Base-by-base conservation (phyloP, 2,797 vertebrate genomes). In the Adelosebastes latens region DNA sequence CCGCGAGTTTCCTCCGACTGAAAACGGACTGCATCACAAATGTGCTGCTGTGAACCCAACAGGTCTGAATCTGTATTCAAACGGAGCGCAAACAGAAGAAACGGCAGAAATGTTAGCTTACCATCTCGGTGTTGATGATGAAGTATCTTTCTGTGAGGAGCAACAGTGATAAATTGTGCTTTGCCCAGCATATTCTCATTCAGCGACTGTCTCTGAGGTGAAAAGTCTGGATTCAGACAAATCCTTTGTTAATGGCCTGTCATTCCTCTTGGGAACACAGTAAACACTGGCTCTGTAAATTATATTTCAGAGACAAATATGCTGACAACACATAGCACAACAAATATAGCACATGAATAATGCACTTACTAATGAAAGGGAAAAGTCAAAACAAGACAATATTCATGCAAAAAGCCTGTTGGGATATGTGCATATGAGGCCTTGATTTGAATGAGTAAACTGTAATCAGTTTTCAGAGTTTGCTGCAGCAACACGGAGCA, bases 221-320 rank as follows among this genome's bases (percentile, higher is more conserved):
- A 92, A 89, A 89, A 85, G 73, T 88, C 81, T 83, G 75, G 80
- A 87, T 85, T 88, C 83, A 85, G 73, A 91, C 81, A 93, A 93
- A 92, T 88, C 84, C 82, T 81, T 69, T 75, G 80, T 83, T 91
- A 91, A 95, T 92, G 88, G 81, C 75, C 86, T 86, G 85, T 84
- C 92, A 86, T 81, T 89, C 61, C 85, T 84, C 60, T 24, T 61
- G 80, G 84, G 82, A 88, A 83, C 39, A 75, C 58, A 83, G 74
- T 77, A 83, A 91, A 92, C 81, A 83, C 36, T 59, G 75, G 67
- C 77, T 89, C 76, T 68, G 88, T 88, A 88, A 93, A 88, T 91
- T 70, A 84, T 78, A 85, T 87, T 90, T 81, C 72, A 82, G 63
- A 70, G 69, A 87, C 70, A 94, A 94, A 93, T 90, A 79, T 88